Conservation (phyloP, 2,113 vertebrate genomes). For the Dromiciops gliroides region DNA sequence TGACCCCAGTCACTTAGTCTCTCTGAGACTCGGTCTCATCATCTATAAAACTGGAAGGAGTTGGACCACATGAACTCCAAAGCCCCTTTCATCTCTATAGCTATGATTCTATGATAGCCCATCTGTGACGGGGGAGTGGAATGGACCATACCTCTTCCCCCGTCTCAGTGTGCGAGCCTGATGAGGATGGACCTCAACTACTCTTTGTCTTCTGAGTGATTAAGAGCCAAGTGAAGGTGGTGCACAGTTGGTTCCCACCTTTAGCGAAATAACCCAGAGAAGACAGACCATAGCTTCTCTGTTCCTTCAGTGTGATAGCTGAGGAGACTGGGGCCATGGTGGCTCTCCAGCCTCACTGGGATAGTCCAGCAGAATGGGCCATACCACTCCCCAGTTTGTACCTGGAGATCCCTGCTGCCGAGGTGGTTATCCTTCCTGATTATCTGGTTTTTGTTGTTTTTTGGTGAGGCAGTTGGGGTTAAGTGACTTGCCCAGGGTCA, state of each 20-base stretch:
- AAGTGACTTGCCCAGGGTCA: no score
- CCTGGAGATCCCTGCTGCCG: neutral
- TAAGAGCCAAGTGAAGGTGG: neutral
- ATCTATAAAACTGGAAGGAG: neutral
- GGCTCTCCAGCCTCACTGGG: neutral
- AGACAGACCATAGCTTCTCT: neutral
- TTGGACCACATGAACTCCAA: neutral
- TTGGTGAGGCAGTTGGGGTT: no score
- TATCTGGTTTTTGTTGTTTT: no score
- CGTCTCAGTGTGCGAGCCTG: neutral
- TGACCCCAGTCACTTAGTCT: neutral
- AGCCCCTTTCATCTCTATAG: neutral
- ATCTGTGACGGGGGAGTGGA: neutral
- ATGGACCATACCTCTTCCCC: neutral
- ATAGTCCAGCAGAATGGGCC: neutral
- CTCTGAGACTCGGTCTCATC: neutral
- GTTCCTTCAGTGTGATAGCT: neutral
- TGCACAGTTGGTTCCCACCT: neutral
- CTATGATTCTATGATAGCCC: neutral
- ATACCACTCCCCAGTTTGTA: neutral
- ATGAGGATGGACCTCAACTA: neutral
- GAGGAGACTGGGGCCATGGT: neutral
- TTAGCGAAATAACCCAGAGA: neutral
- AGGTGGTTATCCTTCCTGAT: neutral
- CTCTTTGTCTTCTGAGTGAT: neutral